Base-by-base conservation (phyloP, 2,797 vertebrate genomes). In the Hydrocynus forskahlii region DNA sequence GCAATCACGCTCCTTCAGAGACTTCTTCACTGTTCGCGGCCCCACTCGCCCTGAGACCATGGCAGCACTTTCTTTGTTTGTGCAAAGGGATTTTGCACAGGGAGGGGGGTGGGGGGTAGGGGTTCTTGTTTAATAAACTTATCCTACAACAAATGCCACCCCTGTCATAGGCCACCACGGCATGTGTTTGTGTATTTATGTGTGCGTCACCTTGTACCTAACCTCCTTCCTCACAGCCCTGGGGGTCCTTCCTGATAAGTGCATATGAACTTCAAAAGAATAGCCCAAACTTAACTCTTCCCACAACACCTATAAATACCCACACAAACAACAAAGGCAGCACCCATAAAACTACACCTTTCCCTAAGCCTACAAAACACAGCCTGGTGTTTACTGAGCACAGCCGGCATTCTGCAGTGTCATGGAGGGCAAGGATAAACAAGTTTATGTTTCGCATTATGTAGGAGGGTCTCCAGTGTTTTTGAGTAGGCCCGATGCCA, bases 1-100 rank as follows among this genome's bases (percentile, higher is more conserved):
- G 87, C 89, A 86, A 86, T 91, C 91, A 83, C 52, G 82, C 85
- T 91, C 88, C 90, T 91, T 91, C 82, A 84, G 93, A 91, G 92
- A 89, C 88, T 84, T 85, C 84, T 87, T 84, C 87, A 88, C 87
- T 79, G 66, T 83, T 86, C 70, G 64, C 84, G 59, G 69, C 78
- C 82, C 74, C 68, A 69, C 82, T 48, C 19, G 29, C 70, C 72
- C 81, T 72, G 82, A 88, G 83, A 90, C 82, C 77, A 75, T 0
- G 66, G 76, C 69, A 80, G 81, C 29, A n/a, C 81, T 10, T 48
- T 85, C 87, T 86, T 88, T 88, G 87, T 89, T 86, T 88, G 83
- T 83, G 78, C 50, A 75, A 79, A 77, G 50, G 69, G 72, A 74
- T 84, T 78, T 80, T 68, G 25, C 73, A 38, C 21, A 2, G 2